Evolutionary conservation across 2,888 invertebrate species (phyloP).

Genomic region (Metellina segmentata): DNA sequence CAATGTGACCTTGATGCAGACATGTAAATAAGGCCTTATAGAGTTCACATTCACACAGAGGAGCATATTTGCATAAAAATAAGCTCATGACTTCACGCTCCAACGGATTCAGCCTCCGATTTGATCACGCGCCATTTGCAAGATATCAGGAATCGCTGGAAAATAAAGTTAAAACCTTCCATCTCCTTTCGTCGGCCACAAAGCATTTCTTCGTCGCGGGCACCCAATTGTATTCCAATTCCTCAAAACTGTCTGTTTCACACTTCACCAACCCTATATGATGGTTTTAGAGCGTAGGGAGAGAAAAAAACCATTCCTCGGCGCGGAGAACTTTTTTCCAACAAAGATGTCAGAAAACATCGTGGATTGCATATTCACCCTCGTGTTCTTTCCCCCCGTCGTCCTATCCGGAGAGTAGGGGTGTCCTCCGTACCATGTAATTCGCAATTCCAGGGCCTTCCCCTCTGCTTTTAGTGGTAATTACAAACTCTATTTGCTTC

Average conservation of each 20-base stretch:
- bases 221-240: slow-evolving; percentile 52
- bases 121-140: slow-evolving; percentile 58
- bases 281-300: background rate
- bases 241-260: slow-evolving; percentile 69
- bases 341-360: slow-evolving; percentile 65
- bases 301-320: slow-evolving; percentile 18
- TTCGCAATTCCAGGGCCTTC: slow-evolving; percentile 53
- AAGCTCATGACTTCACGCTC: slow-evolving; percentile 44
- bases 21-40: background rate
- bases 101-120: slow-evolving; percentile 3
- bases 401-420: slow-evolving; percentile 2
- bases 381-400: background rate
- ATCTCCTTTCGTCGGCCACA: slow-evolving; percentile 13
- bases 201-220: slow-evolving; percentile 13
- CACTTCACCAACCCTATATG: slow-evolving; percentile 34
- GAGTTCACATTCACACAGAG: background rate
- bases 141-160: slow-evolving; percentile 3
- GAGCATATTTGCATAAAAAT: slow-evolving; percentile 67
- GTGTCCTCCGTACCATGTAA: slow-evolving; percentile 66
- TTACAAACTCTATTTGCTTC: slow-evolving; percentile 71
- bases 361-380: slow-evolving; percentile 60
- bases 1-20: background rate
- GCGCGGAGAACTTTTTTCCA: slow-evolving; percentile 26
- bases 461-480: slow-evolving; percentile 72
- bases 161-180: slow-evolving; percentile 44